A percentile compares a stretch with the other conserved stretches of the same genome.
These are phyloP conservation scores for Eledone cirrhosa DNA, from an alignment of 2,888 invertebrate genomes.

Conservation along the genomic window DNA sequence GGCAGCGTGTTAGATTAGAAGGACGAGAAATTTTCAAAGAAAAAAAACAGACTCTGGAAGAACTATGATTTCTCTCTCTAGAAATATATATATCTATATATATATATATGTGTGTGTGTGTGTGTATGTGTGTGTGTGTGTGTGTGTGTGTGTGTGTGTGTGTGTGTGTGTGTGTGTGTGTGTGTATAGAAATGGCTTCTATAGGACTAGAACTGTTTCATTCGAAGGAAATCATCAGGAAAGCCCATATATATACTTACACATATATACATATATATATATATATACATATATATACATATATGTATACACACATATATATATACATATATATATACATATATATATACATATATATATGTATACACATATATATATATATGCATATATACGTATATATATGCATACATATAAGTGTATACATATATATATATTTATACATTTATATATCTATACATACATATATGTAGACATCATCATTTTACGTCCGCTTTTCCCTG, in stretches of 20 bases:
- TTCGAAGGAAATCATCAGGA: background rate
- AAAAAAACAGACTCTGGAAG: background rate
- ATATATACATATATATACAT: background rate
- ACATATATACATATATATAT: too few species aligned
- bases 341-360: too few species aligned
- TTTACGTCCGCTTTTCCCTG: too few species aligned
- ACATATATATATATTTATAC: too few species aligned
- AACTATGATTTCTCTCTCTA: background rate
- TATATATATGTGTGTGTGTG: background rate
- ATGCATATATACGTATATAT: too few species aligned
- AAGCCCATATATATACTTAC: too few species aligned
- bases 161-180: background rate
- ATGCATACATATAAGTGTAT: too few species aligned
- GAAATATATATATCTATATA: background rate
- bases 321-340: background rate
- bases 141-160: background rate
- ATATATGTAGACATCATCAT: too few species aligned
- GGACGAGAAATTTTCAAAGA: background rate
- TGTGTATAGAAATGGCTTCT: background rate
- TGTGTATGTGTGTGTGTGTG: background rate
- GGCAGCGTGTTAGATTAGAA: background rate
- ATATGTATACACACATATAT: slow-evolving; percentile 1
- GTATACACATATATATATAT: too few species aligned
- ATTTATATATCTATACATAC: too few species aligned
- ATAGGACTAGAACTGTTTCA: background rate